phyloP scores from a whole-genome alignment of 2,888 invertebrate genomes.

The Mycalesis mineus region DNA sequence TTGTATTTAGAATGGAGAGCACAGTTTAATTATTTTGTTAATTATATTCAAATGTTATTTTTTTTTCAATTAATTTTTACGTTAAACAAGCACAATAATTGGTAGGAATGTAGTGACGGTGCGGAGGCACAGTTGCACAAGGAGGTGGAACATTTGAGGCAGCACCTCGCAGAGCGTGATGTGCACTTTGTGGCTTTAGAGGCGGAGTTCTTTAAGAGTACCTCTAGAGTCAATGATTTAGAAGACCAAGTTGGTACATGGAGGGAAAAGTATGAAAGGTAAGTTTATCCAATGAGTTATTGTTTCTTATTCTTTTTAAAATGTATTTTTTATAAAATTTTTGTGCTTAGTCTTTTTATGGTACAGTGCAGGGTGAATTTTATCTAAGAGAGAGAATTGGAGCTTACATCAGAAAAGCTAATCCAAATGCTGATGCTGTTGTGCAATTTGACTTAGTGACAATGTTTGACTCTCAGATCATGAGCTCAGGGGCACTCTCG shows the following conservation, averaged over 20 bases:
- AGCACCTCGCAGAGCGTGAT: slow-evolving; percentile 88
- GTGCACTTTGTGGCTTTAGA: slow-evolving; percentile 91
- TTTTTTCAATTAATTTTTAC: slow-evolving; percentile 40
- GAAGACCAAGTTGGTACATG: slow-evolving; percentile 91
- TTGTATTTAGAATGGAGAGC: slow-evolving; percentile 4
- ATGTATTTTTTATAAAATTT: too few relatives aligned
- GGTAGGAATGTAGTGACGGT: slow-evolving; percentile 66
- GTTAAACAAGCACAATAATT: slow-evolving; percentile 52
- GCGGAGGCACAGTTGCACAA: slow-evolving; percentile 84
- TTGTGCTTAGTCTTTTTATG: too few relatives aligned
- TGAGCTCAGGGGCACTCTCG: too few relatives aligned
- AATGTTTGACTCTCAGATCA: too few relatives aligned
- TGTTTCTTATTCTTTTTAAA: too few relatives aligned
- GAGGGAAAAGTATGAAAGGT: slow-evolving; percentile 96
- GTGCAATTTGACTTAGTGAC: too few relatives aligned
- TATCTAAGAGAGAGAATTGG: too few relatives aligned
- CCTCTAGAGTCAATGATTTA: slow-evolving; percentile 86
- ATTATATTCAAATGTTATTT: not conserved
- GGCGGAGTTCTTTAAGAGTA: slow-evolving; percentile 89
- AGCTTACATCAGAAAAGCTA: too few relatives aligned
- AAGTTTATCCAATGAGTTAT: too few relatives aligned
- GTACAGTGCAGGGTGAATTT: too few relatives aligned
- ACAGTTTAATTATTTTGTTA: slow-evolving; percentile 15
- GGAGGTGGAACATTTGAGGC: slow-evolving; percentile 91
- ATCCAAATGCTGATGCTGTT: too few relatives aligned